Evolutionary conservation across 1,140 invertebrate genomes (phyloP), one percentile per base, ranked within the genome.

Genomic region (Mesaphorura yosii): DNA sequence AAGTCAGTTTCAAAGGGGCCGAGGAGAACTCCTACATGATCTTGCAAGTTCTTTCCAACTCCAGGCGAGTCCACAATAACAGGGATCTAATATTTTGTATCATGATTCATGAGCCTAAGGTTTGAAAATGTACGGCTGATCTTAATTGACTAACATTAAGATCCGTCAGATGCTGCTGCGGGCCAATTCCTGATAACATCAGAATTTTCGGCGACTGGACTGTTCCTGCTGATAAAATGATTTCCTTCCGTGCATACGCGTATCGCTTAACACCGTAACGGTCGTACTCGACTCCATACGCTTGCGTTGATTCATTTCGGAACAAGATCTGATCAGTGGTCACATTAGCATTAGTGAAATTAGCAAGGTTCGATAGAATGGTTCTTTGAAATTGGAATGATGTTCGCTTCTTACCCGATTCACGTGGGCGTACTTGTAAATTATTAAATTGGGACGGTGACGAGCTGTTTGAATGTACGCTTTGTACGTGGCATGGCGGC

Each of bases 141-240:
- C 15, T n/a, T 31, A 29, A 14, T 17, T 15, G 1, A 28, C 12
- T 40, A 38, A 70, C 66, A 0, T 57, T 51, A n/a, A 65, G 23
- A 45, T 54, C 45, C 50, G 67, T 42, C 6, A 76, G 59, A 55
- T 74, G 64, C 1, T 67, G 53, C 41, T 59, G 64, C 0, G 74
- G 73, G 22, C 75, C 75, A 39, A 76, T 63, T 17, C 75, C 75
- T n/a, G 72, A 74, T 1, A 76, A 58, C 66, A 76, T 68, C 7
- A 76, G 59, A 19, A 76, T 40, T 56, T 73, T 66, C 1, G 71
- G 65, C 1, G 65, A 64, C n/a, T 60, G 59, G 19, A 73, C 59
- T 1, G 66, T 59, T 7, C 71, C 71, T 7, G 68, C 70, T 5
- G 64, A 68, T 17, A 72, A 17, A 46, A 69, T 65, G 0, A 69